Base-by-base conservation (phyloP, 2,113 vertebrate species). In the Anas platyrhynchos region DNA sequence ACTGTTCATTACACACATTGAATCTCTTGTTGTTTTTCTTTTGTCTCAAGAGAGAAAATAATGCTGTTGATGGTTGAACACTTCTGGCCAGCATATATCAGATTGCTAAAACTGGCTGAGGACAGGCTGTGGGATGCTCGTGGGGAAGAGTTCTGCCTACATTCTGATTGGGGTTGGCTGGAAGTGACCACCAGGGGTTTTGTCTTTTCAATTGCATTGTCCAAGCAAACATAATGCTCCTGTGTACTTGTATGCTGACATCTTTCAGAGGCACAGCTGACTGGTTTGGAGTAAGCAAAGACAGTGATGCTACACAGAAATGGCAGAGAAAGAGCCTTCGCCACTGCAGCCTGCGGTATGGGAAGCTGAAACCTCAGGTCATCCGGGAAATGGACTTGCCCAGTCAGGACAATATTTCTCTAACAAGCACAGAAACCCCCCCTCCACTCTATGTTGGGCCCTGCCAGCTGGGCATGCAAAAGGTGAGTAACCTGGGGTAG, bases 261-360 rank as follows among this genome's bases (percentile, higher is more conserved):
- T 97, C 69, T 96, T 91, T 89, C 97, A 99, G 99, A 98, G 99
- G 99, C 93, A 99, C 99, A 0, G 99, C 99, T 0, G 99, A 99
- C 98, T 99, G 99, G 99, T 99, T 99, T 71, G 99, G 99, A 54
- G 98, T 99, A 91, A 99, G 99, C 92, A 99, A 99, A 96, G 99
- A 99, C 48, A 98, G 98, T 0, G 99, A 99, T 3, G 98, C 99
- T 27, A 99, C 99, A 10, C 99, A 99, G 97, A 99, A 99, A 91
- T 99, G 99, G 99, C 99, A 99, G 97, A 98, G 99, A 93, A 99
- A 99, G 97, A 99, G 99, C 97, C 98, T 99, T 44, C 99, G 99
- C 9, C 99, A 99, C 97, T 99, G 99, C 98, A 99, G 99, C 98
- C 97, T 99, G 96, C 98, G 99, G 65, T 99, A 99, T 0, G 99